Base-by-base conservation (phyloP, 2,113 vertebrate species). In the Myiozetetes cayanensis region DNA sequence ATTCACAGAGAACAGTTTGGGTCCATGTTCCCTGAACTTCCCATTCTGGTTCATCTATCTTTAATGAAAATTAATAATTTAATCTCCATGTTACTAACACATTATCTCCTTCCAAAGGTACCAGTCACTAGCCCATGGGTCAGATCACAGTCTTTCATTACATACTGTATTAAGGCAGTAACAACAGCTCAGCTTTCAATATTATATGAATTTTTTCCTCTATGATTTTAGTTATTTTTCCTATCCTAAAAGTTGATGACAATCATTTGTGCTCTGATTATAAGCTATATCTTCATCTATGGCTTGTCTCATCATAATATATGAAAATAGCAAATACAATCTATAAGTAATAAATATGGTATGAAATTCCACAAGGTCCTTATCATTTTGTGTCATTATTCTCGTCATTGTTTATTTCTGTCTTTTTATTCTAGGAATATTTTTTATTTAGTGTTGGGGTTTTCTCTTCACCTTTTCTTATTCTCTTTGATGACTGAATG, bases 401-500 rank as follows among this genome's bases (percentile, higher is more conserved):
- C 82, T 47, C 85, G 43, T 41, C 46, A 91, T 50, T 77, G 71
- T 83, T 71, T 80, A 70, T 78, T 61, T 78, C 56, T 81, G 55
- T 88, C 20, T 66, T 88, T 89, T 75, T 73, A 66, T 43, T 77
- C 47, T 41, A 83, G 6, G 24, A 71, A 50, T 87, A 39, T 63
- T 82, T 91, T 87, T 92, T 59, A 88, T 83, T 88, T 74, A 89
- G n/a, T 44, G 14, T 33, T 11, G 9, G 16, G 1, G 0, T 3
- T 46, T 87, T 84, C 85, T 47, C 39, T 83, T 79, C 43, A 21
- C 27, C 13, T 93, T 89, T 78, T 75, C 68, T 41, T 95, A 74
- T 80, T 95, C 78, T 77, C 35, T 88, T 94, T 94, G 67, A 93
- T 96, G 87, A 71, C 12, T 90, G 50, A 88, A 95, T 67, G 17